Conservation (phyloP, 1,140 invertebrate species). For the Magallana angulata region DNA sequence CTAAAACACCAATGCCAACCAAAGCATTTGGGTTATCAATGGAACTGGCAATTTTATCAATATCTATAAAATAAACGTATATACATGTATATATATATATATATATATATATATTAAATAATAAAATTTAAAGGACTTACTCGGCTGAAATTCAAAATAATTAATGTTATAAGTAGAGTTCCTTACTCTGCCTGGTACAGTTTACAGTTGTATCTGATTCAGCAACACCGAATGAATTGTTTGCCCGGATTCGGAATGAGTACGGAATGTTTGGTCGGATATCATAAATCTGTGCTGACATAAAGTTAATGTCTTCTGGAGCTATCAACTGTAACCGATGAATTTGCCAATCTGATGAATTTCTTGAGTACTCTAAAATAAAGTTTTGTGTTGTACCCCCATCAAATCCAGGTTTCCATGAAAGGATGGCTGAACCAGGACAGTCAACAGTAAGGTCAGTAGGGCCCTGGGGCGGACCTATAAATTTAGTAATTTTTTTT, state of each 20-base stretch:
- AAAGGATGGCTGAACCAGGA: neutral
- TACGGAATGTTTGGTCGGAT: neutral
- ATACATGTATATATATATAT: too few species aligned
- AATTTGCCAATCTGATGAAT: neutral
- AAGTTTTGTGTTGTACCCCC: neutral
- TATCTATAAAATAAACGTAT: too few species aligned
- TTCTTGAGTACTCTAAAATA: neutral
- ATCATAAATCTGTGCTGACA: neutral
- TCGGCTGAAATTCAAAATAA: too few species aligned
- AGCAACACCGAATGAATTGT: neutral
- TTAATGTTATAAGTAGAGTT: too few species aligned
- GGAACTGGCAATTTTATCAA: too few species aligned
- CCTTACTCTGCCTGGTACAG: neutral
- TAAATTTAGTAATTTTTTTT: too few species aligned
- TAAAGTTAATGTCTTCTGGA: too few species aligned
- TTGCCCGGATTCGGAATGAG: neutral
- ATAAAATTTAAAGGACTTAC: too few species aligned
- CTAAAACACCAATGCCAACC: too few species aligned
- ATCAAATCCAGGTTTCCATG: conserved; percentile 22
- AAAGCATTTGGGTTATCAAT: too few species aligned
- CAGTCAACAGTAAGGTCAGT: neutral
- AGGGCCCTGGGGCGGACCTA: neutral
- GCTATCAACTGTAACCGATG: too few species aligned
- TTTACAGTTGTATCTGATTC: neutral
- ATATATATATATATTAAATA: too few species aligned